These are phyloP conservation scores for Chalcis sispes DNA, from an alignment of 2,888 invertebrate species.

Conservation along the genomic window DNA sequence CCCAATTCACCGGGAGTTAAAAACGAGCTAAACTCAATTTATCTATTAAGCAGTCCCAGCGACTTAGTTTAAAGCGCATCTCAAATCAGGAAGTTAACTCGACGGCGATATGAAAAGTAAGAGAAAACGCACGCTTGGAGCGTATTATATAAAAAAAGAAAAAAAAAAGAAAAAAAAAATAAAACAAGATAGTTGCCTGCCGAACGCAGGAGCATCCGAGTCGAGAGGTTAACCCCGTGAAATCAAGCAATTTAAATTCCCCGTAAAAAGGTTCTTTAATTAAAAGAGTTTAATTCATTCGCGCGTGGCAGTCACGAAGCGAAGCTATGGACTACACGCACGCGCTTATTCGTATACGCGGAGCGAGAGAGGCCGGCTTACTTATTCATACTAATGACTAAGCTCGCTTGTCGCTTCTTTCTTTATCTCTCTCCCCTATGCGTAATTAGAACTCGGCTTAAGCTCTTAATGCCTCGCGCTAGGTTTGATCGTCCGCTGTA, in stretches of 20 bases:
- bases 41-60: too few relatives aligned
- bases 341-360: too few relatives aligned
- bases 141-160: too few relatives aligned
- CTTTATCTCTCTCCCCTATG: not conserved
- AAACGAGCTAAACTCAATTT: too few relatives aligned
- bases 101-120: slow-evolving; percentile 39
- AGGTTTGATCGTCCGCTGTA: too few relatives aligned
- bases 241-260: slow-evolving; percentile 74
- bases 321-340: slow-evolving; percentile 5
- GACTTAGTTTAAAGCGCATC: too few relatives aligned
- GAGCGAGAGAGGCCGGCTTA: slow-evolving; percentile 57
- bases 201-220: slow-evolving; percentile 9
- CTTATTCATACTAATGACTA: slow-evolving; percentile 72
- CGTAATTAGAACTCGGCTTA: slow-evolving; percentile 59
- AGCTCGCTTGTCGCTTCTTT: slow-evolving; percentile 53
- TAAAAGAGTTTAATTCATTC: slow-evolving; percentile 71
- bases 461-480: slow-evolving; percentile 47
- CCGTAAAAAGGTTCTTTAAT: slow-evolving; percentile 71
- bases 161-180: slow-evolving; percentile 1
- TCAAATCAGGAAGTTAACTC: slow-evolving; percentile 18
- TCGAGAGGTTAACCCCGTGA: slow-evolving; percentile 58
- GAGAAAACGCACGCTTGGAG: not conserved
- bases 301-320: slow-evolving; percentile 57
- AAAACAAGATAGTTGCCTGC: not conserved
- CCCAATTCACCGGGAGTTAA: too few relatives aligned